Evolutionary conservation across 2,888 invertebrate genomes (phyloP).

Genomic region (Druceiella hillmani): DNA sequence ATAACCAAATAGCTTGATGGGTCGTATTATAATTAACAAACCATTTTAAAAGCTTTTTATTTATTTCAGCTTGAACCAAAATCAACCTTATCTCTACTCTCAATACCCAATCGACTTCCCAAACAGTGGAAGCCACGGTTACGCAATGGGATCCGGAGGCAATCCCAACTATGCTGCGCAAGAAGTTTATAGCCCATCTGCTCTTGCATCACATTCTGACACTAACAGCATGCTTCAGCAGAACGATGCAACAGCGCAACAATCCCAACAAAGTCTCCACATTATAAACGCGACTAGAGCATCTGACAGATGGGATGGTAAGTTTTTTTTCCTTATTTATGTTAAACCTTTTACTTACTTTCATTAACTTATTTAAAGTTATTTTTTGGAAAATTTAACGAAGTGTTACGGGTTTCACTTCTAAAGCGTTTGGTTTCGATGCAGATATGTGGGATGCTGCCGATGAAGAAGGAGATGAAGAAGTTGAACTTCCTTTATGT

Average conservation of each 20-base stretch:
- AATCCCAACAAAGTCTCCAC: slow-evolving; percentile 43
- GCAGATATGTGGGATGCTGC: background rate
- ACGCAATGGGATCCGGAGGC: slow-evolving; percentile 48
- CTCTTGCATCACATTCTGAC: slow-evolving; percentile 38
- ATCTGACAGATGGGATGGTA: slow-evolving; percentile 50
- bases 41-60: slow-evolving; percentile 2
- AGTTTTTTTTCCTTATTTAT: slow-evolving; percentile 45
- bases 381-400: no score
- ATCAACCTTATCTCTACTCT: slow-evolving; percentile 49
- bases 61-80: slow-evolving; percentile 36
- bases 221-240: slow-evolving; percentile 42
- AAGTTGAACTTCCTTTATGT: slow-evolving; percentile 17
- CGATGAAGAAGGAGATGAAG: background rate
- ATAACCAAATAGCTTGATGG: no score
- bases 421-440: slow-evolving; percentile 28
- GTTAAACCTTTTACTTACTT: slow-evolving; percentile 47
- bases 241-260: slow-evolving; percentile 46
- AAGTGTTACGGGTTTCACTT: slow-evolving; percentile 40
- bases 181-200: slow-evolving; percentile 46
- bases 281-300: slow-evolving; percentile 43
- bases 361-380: no score
- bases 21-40: slow-evolving; percentile 2
- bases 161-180: slow-evolving; percentile 42
- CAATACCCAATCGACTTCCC: slow-evolving; percentile 53
- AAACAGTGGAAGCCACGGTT: slow-evolving; percentile 50